Conservation (phyloP, 2,888 invertebrate genomes). For the Eledona agricola region DNA sequence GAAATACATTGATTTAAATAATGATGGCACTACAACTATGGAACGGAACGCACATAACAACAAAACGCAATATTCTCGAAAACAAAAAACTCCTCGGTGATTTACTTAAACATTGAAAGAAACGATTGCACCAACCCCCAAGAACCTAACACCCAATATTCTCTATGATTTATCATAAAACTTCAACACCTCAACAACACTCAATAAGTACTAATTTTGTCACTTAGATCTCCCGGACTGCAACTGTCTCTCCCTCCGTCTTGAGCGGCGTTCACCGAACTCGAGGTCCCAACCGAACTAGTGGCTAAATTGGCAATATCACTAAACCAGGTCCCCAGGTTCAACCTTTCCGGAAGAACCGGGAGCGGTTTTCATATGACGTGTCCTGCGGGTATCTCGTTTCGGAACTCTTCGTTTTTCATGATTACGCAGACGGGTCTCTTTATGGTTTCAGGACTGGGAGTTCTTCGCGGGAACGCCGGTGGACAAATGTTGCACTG, state of each 20-base stretch:
- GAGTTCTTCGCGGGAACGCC: conserved; percentile 54
- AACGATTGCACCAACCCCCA: conserved; percentile 26
- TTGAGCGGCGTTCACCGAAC: conserved; percentile 15
- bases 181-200: conserved; percentile 22
- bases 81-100: no score
- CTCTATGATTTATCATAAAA: conserved; percentile 17
- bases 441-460: conserved; percentile 61
- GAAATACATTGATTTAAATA: conserved; percentile 20
- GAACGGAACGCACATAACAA: conserved; percentile 20
- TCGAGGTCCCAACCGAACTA: conserved; percentile 52
- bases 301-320: conserved; percentile 61
- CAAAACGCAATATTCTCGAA: no score
- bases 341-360: conserved; percentile 78
- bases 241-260: conserved; percentile 52
- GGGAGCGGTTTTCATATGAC: conserved; percentile 88
- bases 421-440: conserved; percentile 72
- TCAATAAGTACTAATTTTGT: conserved; percentile 39
- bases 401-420: conserved; percentile 67
- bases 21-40: conserved; percentile 20
- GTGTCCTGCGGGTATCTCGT: conserved; percentile 66
- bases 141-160: conserved; percentile 17
- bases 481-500: conserved; percentile 61
- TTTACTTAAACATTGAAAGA: no score
- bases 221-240: conserved; percentile 54
- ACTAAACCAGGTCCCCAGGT: conserved; percentile 64